A percentile compares a stretch with the other conserved stretches of the same genome.
Evolutionary conservation across 1,140 invertebrate genomes (phyloP).

Genomic region (Drosophila yakuba): DNA sequence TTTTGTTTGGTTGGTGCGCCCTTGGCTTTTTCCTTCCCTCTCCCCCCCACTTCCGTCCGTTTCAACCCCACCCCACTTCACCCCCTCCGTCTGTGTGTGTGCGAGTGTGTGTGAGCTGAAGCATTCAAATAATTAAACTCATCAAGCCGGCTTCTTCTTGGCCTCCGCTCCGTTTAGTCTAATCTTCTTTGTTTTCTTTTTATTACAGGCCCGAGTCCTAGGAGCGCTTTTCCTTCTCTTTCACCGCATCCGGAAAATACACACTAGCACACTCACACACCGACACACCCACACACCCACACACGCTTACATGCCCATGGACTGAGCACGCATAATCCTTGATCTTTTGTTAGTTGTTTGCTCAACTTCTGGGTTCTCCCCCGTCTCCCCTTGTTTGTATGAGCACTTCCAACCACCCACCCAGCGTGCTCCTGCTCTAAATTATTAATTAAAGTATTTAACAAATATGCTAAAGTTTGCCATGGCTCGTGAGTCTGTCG

Average conservation of each 20-base stretch:
- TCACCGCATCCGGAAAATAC: slow-evolving; percentile 34
- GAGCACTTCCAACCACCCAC: slow-evolving; percentile 9
- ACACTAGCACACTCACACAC: slow-evolving; percentile 6
- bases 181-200: slow-evolving; percentile 78
- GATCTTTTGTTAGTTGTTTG: slow-evolving; percentile 81
- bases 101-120: slow-evolving; percentile 58
- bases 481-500: slow-evolving; percentile 42
- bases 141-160: slow-evolving; percentile 63
- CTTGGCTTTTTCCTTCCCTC: slow-evolving; percentile 45
- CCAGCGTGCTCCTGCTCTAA: slow-evolving; percentile 46
- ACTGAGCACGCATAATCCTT: slow-evolving; percentile 75
- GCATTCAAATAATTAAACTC: slow-evolving; percentile 82
- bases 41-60: background rate
- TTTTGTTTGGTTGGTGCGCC: slow-evolving; percentile 70
- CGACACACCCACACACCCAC: background rate
- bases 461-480: slow-evolving; percentile 79
- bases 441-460: slow-evolving; percentile 83
- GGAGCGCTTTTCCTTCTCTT: slow-evolving; percentile 16
- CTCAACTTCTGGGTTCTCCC: slow-evolving; percentile 59
- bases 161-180: slow-evolving; percentile 54
- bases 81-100: background rate
- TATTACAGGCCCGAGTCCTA: slow-evolving; percentile 58
- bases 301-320: slow-evolving; percentile 18
- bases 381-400: slow-evolving; percentile 9
- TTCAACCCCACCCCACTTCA: too few relatives aligned